Conservation (phyloP, 2,888 invertebrate genomes). For the Julus scandinavius region DNA sequence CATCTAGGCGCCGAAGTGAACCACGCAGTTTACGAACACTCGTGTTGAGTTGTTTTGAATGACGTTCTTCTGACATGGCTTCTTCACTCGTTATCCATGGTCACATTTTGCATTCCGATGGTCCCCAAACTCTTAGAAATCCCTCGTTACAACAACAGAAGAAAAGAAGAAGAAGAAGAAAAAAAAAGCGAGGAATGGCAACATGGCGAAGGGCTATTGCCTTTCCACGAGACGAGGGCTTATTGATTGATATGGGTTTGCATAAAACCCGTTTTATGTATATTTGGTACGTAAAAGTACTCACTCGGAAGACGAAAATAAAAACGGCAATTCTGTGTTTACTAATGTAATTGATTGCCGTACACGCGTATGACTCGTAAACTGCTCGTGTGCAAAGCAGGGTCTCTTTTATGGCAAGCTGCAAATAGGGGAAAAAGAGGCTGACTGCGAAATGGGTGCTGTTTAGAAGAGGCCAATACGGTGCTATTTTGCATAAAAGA, state of each 20-base stretch:
- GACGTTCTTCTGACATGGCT: too few species aligned
- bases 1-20: neutral
- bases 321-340: conserved; percentile 33
- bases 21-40: neutral
- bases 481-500: neutral
- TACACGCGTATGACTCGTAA: conserved; percentile 25
- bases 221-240: neutral
- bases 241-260: neutral
- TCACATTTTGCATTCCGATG: neutral
- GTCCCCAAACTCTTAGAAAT: too few species aligned
- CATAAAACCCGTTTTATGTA: neutral
- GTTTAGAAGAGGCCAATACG: neutral
- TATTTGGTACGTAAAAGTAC: conserved; percentile 14
- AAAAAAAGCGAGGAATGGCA: neutral
- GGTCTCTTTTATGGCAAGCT: neutral
- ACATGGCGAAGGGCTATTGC: neutral
- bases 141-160: too few species aligned
- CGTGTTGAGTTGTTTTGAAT: neutral
- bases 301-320: conserved; percentile 46
- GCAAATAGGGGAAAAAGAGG: neutral
- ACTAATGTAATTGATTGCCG: conserved; percentile 47
- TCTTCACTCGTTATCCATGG: neutral
- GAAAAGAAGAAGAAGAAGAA: too few species aligned
- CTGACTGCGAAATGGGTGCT: neutral
- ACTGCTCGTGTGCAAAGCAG: neutral